Conservation (phyloP, 2,888 invertebrate species). For the Pandemis corylana region DNA sequence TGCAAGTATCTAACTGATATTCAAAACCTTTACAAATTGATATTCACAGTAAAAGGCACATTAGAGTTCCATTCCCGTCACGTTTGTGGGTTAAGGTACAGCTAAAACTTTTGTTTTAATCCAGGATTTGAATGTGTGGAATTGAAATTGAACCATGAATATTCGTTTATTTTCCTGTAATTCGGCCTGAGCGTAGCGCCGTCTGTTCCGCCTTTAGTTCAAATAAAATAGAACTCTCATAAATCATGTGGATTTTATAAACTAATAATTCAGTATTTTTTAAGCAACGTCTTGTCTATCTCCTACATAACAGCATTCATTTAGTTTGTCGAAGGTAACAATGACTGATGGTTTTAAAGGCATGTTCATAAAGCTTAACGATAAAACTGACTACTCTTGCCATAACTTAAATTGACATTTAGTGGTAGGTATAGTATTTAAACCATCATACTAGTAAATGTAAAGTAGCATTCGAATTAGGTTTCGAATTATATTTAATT, state of each 20-base stretch:
- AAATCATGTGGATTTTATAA: too few species aligned
- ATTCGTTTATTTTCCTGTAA: too few species aligned
- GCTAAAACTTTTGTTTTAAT: background rate
- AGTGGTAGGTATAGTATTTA: background rate
- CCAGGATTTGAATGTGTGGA: background rate
- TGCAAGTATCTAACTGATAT: background rate
- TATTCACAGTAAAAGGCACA: background rate
- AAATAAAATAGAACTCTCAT: too few species aligned
- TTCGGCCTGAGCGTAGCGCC: too few species aligned
- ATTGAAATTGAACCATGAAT: background rate
- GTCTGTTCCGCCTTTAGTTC: too few species aligned
- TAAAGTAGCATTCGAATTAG: background rate
- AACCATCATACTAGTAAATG: background rate
- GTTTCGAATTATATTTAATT: background rate
- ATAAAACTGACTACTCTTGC: slow-evolving; percentile 24
- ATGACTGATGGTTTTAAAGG: slow-evolving; percentile 3
- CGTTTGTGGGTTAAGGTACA: background rate
- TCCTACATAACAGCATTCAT: slow-evolving; percentile 12
- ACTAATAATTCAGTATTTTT: background rate
- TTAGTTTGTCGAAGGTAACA: slow-evolving; percentile 9
- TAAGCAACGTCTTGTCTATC: background rate
- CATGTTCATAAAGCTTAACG: slow-evolving; percentile 17
- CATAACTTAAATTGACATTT: slow-evolving; percentile 18
- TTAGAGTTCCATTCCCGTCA: background rate
- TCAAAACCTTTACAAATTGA: background rate